A percentile compares a stretch with the other conserved stretches of the same genome.
Conservation (phyloP, 1,140 invertebrate species). For the Ceratina japonica region DNA sequence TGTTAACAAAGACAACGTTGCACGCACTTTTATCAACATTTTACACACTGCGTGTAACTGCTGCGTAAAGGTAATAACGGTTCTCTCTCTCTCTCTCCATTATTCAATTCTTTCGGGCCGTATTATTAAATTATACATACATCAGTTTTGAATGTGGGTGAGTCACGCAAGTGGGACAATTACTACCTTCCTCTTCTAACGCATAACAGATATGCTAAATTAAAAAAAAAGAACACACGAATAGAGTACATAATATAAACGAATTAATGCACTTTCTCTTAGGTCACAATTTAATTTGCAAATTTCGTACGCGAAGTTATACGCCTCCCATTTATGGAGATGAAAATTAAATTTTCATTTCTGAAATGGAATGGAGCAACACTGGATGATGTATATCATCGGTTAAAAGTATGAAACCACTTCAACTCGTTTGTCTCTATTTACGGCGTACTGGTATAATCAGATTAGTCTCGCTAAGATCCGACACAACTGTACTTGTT, state of each 20-base stretch:
- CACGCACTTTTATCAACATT: neutral
- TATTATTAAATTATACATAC: neutral
- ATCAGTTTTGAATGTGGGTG: no score
- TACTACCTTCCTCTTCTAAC: neutral
- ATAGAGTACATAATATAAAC: no score
- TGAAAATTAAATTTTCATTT: constrained; percentile 16
- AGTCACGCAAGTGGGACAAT: neutral
- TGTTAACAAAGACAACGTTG: neutral
- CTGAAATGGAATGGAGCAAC: neutral
- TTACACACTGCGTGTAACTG: neutral
- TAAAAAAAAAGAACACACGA: no score
- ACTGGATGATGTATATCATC: neutral
- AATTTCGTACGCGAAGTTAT: neutral
- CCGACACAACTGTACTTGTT: neutral
- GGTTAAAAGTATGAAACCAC: neutral
- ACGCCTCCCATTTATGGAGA: neutral
- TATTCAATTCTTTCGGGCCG: neutral
- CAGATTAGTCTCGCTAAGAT: neutral
- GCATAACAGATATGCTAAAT: no score
- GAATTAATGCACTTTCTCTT: neutral
- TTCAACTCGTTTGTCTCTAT: neutral
- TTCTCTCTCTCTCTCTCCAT: no score
- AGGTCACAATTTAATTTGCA: neutral
- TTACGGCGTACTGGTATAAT: neutral
- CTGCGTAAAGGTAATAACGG: neutral